These are phyloP conservation scores for Fulmarus glacialis DNA, from an alignment of 2,113 vertebrate species.

Conservation along the genomic window DNA sequence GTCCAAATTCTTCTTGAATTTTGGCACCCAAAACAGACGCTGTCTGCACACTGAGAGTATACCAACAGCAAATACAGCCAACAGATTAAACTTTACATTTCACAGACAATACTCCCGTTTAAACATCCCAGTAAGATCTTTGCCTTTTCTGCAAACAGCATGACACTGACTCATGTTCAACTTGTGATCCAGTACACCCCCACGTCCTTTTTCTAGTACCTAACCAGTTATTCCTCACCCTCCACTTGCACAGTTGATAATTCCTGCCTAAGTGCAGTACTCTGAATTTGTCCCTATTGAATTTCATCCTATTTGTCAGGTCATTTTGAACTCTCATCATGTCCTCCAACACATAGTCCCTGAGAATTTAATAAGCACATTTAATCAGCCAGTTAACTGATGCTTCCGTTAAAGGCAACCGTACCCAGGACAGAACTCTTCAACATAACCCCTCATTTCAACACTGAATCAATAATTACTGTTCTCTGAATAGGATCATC, in stretches of 20 bases:
- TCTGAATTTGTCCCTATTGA: not conserved
- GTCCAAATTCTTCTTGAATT: not conserved
- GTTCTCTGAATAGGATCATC: not conserved
- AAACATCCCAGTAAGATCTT: constrained; percentile 6
- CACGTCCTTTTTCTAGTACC: constrained; percentile 42
- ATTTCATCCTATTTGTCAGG: not conserved
- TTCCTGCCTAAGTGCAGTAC: not conserved
- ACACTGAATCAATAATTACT: not conserved
- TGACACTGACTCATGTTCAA: constrained; percentile 59
- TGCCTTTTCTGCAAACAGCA: constrained; percentile 39
- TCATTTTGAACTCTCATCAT: not conserved
- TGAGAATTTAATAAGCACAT: constrained; percentile 13
- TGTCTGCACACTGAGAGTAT: not conserved
- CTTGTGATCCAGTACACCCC: constrained; percentile 65
- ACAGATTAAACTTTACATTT: not conserved
- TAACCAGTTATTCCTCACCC: constrained; percentile 7
- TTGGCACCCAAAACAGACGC: constrained; percentile 2
- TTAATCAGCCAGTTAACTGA: not conserved
- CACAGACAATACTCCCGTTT: not conserved
- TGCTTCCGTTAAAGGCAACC: not conserved
- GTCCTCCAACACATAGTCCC: not conserved
- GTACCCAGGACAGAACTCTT: not conserved
- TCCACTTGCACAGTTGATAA: constrained; percentile 1
- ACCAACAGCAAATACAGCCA: not conserved
- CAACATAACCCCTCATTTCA: not conserved